A percentile compares a stretch with the other conserved stretches of the same genome.
These are phyloP conservation scores for Pogonognathellus flavescens DNA, from an alignment of 1,140 invertebrate genomes.

Conservation along the genomic window DNA sequence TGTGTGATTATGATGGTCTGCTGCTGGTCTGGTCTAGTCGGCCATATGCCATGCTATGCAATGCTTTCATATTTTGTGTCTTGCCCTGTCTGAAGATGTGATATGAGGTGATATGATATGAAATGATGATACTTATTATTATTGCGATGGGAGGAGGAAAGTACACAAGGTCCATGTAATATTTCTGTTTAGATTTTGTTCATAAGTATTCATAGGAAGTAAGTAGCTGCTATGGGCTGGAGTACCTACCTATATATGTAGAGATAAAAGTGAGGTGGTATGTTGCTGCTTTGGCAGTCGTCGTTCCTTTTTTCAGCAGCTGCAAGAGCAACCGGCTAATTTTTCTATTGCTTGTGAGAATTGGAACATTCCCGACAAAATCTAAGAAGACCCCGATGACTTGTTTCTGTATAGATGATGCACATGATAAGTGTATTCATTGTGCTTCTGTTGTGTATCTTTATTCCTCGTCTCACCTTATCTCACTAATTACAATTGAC, in stretches of 20 bases:
- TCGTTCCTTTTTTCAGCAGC: conserved; percentile 1
- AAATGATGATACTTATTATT: not conserved
- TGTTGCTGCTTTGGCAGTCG: not conserved
- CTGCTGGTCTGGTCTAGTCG: not conserved
- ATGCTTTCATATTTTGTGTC: not conserved
- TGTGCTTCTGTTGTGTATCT: not conserved
- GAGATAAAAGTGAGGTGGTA: not conserved
- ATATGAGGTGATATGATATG: not conserved
- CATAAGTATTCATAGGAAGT: not conserved
- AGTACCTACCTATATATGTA: too few relatives aligned
- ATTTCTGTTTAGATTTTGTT: not conserved
- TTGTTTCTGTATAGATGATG: too few relatives aligned
- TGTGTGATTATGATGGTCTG: conserved; percentile 2
- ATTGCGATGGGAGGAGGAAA: not conserved
- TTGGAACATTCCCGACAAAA: conserved; percentile 32
- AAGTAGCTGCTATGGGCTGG: not conserved
- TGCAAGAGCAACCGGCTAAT: conserved; percentile 29
- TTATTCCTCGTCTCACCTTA: not conserved
- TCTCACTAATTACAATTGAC: conserved; percentile 2
- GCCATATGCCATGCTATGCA: not conserved
- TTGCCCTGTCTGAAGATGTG: not conserved
- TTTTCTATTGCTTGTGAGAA: not conserved
- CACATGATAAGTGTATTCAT: too few relatives aligned
- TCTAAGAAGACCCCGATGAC: not conserved
- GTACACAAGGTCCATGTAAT: too few relatives aligned